Percentiles rank a stretch among this genome's conserved stretches.
phyloP scores from a whole-genome alignment of 2,797 vertebrate species.

The Sebastes minor region DNA sequence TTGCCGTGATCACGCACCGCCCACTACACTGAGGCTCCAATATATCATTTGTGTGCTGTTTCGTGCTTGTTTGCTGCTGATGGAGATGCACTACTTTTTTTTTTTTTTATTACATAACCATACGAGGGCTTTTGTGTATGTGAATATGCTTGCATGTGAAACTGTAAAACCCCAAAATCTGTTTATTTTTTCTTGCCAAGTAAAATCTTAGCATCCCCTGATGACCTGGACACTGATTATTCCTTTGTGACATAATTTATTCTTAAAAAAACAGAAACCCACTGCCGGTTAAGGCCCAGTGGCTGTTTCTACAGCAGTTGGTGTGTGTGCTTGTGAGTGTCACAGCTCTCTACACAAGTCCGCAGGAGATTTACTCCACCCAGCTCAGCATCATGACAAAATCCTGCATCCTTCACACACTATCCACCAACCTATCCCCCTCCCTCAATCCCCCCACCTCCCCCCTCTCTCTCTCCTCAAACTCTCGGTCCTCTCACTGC shows the following conservation, averaged over 20 bases:
- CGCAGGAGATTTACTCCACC: constrained; percentile 64
- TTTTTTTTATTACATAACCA: constrained; percentile 38
- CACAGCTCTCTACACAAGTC: constrained; percentile 57
- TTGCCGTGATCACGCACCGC: constrained; percentile 68
- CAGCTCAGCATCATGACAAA: constrained; percentile 72
- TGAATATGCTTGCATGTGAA: background rate
- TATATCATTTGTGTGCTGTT: constrained; percentile 42
- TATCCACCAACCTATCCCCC: constrained; percentile 29
- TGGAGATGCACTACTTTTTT: constrained; percentile 30
- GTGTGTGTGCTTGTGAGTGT: constrained; percentile 31
- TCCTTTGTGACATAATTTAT: background rate
- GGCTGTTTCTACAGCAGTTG: constrained; percentile 34
- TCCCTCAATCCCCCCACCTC: background rate
- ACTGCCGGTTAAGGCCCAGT: background rate
- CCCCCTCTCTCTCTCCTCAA: constrained; percentile 18
- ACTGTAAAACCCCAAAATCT: constrained; percentile 1
- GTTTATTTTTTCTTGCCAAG: background rate
- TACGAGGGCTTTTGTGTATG: background rate
- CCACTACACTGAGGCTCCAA: constrained; percentile 48
- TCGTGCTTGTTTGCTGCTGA: constrained; percentile 38
- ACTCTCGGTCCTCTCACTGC: constrained; percentile 52
- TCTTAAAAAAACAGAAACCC: background rate
- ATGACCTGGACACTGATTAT: background rate
- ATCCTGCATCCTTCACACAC: constrained; percentile 67
- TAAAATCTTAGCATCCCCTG: background rate